These are phyloP conservation scores for Polia nebulosa DNA, from an alignment of 2,888 invertebrate genomes.

Conservation along the genomic window DNA sequence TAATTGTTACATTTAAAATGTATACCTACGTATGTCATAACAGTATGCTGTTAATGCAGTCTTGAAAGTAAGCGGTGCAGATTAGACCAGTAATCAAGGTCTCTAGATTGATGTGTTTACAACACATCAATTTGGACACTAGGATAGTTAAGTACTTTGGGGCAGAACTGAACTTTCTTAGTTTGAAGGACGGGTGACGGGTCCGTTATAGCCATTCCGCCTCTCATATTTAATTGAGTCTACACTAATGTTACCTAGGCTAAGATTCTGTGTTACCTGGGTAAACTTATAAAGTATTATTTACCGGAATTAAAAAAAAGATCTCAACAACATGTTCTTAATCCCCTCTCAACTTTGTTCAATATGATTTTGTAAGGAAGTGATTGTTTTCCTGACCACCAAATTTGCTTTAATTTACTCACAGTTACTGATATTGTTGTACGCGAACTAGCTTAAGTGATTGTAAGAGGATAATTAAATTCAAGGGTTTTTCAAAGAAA, in stretches of 20 bases:
- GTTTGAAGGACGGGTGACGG: no score
- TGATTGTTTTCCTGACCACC: constrained; percentile 12
- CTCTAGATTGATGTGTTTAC: no score
- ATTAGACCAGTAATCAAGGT: constrained; percentile 44
- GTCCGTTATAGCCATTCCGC: no score
- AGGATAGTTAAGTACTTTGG: no score
- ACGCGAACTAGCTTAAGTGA: not conserved
- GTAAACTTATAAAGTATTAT: no score
- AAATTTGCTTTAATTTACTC: not conserved
- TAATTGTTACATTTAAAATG: no score
- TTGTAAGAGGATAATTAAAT: not conserved
- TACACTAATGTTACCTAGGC: no score
- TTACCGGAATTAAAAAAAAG: not conserved
- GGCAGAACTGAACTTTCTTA: no score
- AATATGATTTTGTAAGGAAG: not conserved
- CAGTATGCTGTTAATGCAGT: constrained; percentile 44
- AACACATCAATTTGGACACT: no score
- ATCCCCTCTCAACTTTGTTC: not conserved
- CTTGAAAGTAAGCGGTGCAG: constrained; percentile 54
- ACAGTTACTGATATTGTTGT: not conserved
- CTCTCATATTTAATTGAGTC: no score
- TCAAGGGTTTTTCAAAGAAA: not conserved
- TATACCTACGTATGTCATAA: constrained; percentile 9
- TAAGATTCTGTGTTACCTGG: no score
- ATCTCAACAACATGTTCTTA: not conserved